A percentile compares a stretch with the other conserved stretches of the same genome.
Conservation (phyloP, 2,888 invertebrate genomes). For the Agapetus fuscipes region DNA sequence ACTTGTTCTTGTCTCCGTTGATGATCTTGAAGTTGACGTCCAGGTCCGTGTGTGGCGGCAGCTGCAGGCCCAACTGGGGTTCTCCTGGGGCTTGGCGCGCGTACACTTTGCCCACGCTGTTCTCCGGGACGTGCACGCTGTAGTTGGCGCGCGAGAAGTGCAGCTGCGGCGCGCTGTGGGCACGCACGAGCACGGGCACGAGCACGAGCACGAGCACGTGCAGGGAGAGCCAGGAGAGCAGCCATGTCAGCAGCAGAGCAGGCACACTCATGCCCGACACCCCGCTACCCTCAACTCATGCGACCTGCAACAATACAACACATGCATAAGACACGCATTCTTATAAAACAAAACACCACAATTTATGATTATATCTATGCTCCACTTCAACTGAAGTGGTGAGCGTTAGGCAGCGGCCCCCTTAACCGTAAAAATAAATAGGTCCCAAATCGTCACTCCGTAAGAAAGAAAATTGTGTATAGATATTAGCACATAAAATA, state of each 20-base stretch:
- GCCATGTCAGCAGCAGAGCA: conserved; percentile 17
- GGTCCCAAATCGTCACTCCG: too few species aligned
- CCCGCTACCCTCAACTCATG: conserved; percentile 19
- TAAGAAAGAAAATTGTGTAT: too few species aligned
- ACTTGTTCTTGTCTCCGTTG: conserved; percentile 78
- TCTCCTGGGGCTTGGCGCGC: conserved; percentile 60
- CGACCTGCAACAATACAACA: conserved; percentile 17
- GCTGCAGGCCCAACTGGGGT: conserved; percentile 70
- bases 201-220: too few species aligned
- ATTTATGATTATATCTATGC: too few species aligned
- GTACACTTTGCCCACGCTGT: conserved; percentile 84
- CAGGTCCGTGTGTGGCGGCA: conserved; percentile 33
- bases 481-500: too few species aligned
- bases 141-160: conserved; percentile 65
- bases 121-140: conserved; percentile 88
- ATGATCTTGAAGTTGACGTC: conserved; percentile 76
- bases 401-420: too few species aligned
- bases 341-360: too few species aligned
- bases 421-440: too few species aligned
- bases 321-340: too few species aligned
- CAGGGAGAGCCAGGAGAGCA: conserved; percentile 12
- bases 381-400: too few species aligned
- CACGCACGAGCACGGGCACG: too few species aligned
- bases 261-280: too few species aligned
- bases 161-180: conserved; percentile 28